Evolutionary conservation across 2,888 invertebrate genomes (phyloP), one percentile per base, ranked within the genome.

Genomic region (Abrostola tripartita): DNA sequence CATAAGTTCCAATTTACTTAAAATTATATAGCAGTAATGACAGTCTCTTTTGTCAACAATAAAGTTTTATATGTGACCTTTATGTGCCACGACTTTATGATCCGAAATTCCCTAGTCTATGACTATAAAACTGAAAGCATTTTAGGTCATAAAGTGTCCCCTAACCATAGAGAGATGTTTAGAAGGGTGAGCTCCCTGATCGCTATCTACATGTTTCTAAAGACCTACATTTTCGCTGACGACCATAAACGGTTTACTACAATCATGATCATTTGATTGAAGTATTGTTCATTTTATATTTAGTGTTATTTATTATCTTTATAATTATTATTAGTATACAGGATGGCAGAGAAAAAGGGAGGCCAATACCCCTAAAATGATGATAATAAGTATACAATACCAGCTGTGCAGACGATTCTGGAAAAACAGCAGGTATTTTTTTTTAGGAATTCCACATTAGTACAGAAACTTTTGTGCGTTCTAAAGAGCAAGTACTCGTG

Each of bases 81-180:
- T 71, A 71, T 58, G 54, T 59, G 60, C 44, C n/a, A 38, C 53
- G 44, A 53, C 36, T 76, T 71, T 67, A 77, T 65, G 68, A 69
- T 52, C 56, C 53, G 41, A 63, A 77, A 76, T 66, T 74, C 61
- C 63, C 57, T 52, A 37, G 60, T 53, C 53, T 59, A 64, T 65
- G 74, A 61, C 69, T 68, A 77, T 77, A 77, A 76, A 77, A 69
- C 50, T 56, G 61, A 65, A 67, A 74, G 67, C 61, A 71, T 65
- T 71, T 65, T 68, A 78, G 65, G 62, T 63, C 71, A 64, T 77
- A 77, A 74, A 77, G 65, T 69, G 71, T 74, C 75, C 65, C 67
- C 65, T 65, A 69, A 57, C 50, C 66, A 67, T 63, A 66, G 52
- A 53, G 55, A 58, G 65, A 66, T 58, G 62, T 71, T 76, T 68